Evolutionary conservation across 1,140 invertebrate species (phyloP), one percentile per base, ranked within the genome.

Genomic region (Ceratosolen solmsi): DNA sequence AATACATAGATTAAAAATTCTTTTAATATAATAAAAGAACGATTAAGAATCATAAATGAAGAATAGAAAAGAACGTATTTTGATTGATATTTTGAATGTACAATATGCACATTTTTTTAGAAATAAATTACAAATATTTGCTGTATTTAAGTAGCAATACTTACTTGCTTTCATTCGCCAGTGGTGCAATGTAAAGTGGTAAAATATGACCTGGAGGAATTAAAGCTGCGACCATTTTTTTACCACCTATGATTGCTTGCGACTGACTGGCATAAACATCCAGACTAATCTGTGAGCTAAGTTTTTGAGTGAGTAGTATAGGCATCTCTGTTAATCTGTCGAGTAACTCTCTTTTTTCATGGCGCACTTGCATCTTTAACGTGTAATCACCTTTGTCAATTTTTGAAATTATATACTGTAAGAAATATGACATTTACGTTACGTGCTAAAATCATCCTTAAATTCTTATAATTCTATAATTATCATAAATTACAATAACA

Each of bases 361-460:
- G 98, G 0, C 98, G 94, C 15, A 99, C 92, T 89, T 97, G 96
- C 85, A 98, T 91, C 68, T 95, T 94, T 20, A 99, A 92, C 9
- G 94, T 94, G 89, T 98, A 99, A 85, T 99, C 98, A n/a, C 98
- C 98, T 91, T 99, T 99, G 82, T 99, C 97, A 79, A 99, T 89
- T 92, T 99, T 99, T 51, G 94, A 90, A 84, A 93, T 88, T 60
- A 93, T 92, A 89, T 98, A 97, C 96, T 98, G 88, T 82, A 94
- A 92, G 79, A 87, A 82, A 63, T 22, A 80, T 49, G 30, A 77
- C n/a, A 49, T 22, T 9, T n/a, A n/a, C n/a, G n/a, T n/a, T n/a
- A n/a, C n/a, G n/a, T n/a, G n/a, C n/a, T n/a, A n/a, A n/a, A n/a
- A n/a, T n/a, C n/a, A n/a, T n/a, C n/a, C n/a, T n/a, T n/a, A n/a